A percentile compares a stretch with the other conserved stretches of the same genome.
Conservation (phyloP, 2,888 invertebrate genomes). For the Troides aeacus region DNA sequence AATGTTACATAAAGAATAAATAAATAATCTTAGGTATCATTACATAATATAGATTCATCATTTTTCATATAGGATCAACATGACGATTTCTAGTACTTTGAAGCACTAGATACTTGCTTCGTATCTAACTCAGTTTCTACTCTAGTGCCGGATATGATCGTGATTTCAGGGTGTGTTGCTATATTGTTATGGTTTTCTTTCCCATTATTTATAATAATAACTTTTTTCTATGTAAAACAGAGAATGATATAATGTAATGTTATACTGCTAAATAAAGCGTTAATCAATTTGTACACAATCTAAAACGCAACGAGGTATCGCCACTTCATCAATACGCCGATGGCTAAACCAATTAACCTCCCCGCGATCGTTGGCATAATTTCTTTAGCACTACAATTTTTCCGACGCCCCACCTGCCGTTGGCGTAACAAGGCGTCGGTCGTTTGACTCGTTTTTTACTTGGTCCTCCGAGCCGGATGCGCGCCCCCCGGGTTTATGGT, state of each 20-base stretch:
- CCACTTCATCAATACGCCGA: conserved; percentile 37
- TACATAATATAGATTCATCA: no score
- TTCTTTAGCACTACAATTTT: conserved; percentile 61
- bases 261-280: not conserved
- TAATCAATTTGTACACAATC: conserved; percentile 23
- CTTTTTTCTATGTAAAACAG: no score
- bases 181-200: no score
- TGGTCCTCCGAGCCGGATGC: conserved; percentile 58
- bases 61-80: no score
- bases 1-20: no score
- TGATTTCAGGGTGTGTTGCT: no score
- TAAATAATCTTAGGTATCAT: no score
- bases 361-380: conserved; percentile 52
- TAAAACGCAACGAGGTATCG: conserved; percentile 25
- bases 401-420: conserved; percentile 54
- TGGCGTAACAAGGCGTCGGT: conserved; percentile 68
- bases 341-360: conserved; percentile 40
- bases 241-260: not conserved
- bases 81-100: no score
- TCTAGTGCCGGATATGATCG: no score
- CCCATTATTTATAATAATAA: no score
- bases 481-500: conserved; percentile 64
- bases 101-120: no score
- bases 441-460: conserved; percentile 64
- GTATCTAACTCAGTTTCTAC: no score